phyloP scores from a whole-genome alignment of 2,797 vertebrate genomes.

The Danionella dracula region DNA sequence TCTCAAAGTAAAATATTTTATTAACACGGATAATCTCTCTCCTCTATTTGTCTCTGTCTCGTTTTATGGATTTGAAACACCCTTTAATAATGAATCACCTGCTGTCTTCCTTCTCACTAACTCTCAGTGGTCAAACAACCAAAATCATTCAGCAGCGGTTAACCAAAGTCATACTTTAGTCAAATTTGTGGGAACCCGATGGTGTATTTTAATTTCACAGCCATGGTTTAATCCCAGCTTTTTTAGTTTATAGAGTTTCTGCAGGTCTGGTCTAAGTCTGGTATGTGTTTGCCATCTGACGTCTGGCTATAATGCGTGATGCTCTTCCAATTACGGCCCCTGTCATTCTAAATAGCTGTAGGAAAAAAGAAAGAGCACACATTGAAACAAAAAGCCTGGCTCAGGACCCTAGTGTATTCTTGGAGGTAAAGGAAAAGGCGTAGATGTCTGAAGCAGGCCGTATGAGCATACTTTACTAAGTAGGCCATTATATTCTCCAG shows the following conservation, averaged over 20 bases:
- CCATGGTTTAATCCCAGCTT: slow-evolving; percentile 7
- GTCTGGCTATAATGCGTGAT: slow-evolving; percentile 27
- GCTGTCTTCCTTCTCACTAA: slow-evolving; percentile 25
- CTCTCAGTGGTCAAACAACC: slow-evolving; percentile 29
- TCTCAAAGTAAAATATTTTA: too few relatives aligned
- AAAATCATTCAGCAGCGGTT: slow-evolving; percentile 33
- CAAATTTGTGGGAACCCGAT: slow-evolving; percentile 6
- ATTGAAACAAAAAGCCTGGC: slow-evolving; percentile 53
- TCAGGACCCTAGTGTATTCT: slow-evolving; percentile 60
- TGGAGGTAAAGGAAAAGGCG: slow-evolving; percentile 70
- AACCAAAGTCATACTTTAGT: slow-evolving; percentile 37
- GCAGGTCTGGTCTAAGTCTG: background rate
- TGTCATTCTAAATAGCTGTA: slow-evolving; percentile 43
- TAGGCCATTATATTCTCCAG: slow-evolving; percentile 59
- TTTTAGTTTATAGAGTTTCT: background rate
- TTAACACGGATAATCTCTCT: background rate
- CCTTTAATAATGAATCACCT: slow-evolving; percentile 39
- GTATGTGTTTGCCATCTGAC: slow-evolving; percentile 23
- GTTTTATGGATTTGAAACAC: background rate
- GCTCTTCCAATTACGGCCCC: slow-evolving; percentile 34
- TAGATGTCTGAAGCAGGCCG: slow-evolving; percentile 69
- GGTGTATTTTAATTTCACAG: slow-evolving; percentile 14
- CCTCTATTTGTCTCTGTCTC: background rate
- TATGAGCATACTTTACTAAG: slow-evolving; percentile 61
- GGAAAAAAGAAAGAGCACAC: slow-evolving; percentile 27